Base-by-base conservation (phyloP, 2,888 invertebrate genomes). In the Pammene aurita region DNA sequence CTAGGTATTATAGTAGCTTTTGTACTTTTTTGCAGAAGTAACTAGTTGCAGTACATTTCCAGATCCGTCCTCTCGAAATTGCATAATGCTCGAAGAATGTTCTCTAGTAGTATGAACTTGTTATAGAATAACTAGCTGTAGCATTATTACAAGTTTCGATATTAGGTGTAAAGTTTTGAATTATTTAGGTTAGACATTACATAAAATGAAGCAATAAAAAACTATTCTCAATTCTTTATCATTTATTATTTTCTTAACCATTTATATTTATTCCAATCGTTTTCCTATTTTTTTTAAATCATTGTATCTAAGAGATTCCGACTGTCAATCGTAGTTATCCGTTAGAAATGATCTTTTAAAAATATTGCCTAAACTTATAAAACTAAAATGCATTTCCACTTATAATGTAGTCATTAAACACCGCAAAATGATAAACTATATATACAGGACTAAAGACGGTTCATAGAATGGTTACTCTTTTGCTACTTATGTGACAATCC, bases 221-320 rank as follows among this genome's bases (percentile, higher is more conserved):
- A 64, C 73, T 69, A 70, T 72, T 71, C 54, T 70, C 85, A 86
- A 84, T 85, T 88, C 90, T 85, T 89, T 90, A 90, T 91, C 85
- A 90, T 92, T 92, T 92, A 91, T 90, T 90, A 89, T 91, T 92
- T 91, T 92, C 91, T 92, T 92, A 92, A 92, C 90, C 90, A 88
- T 87, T 89, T 87, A 90, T 88, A 89, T 89, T 86, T 90, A 89
- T 90, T 90, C 89, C 89, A 91, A 90, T 90, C 86, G 90, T 86
- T 91, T 87, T 86, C 88, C 89, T 88, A 89, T 91, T 92, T 90
- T 90, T 90, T 91, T 90, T 86, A 84, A 78, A 88, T 89, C 87
- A 89, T 89, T 89, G 87, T 83, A 82, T 88, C 91, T 91, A 92
- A 91, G 92, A 92, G 91, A 92, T 92, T 92, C 90, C 90, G 82